These are phyloP conservation scores for Pyrgilauda ruficollis DNA, from an alignment of 2,113 vertebrate genomes.

Conservation along the genomic window DNA sequence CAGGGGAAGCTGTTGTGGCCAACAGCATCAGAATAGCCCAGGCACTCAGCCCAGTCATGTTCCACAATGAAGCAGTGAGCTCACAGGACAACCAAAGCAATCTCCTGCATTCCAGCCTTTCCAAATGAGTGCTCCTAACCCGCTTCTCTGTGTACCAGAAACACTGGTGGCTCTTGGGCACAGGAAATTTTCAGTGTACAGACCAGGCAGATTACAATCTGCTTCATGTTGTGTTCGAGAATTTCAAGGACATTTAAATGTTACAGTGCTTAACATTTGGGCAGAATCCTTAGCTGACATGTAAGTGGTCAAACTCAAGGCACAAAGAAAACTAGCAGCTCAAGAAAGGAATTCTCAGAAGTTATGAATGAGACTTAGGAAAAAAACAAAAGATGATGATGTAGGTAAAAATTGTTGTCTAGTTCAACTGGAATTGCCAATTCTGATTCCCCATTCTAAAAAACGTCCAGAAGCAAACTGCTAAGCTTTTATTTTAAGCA, in stretches of 20 bases:
- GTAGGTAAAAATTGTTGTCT: background rate
- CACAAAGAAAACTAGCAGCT: background rate
- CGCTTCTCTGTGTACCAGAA: background rate
- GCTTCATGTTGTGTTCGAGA: background rate
- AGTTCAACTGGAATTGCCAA: background rate
- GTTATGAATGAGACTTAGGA: background rate
- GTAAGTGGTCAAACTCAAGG: background rate
- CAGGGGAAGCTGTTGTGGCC: conserved; percentile 1
- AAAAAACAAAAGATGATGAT: background rate
- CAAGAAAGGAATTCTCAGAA: background rate
- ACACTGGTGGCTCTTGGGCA: background rate
- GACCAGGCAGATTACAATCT: background rate
- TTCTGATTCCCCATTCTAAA: background rate
- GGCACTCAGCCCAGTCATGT: background rate
- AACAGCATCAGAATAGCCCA: background rate
- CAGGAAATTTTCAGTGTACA: background rate
- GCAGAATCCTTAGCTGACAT: background rate
- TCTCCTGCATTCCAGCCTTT: background rate
- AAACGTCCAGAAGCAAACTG: background rate
- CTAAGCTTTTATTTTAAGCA: background rate
- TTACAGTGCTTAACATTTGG: background rate
- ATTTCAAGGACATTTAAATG: background rate
- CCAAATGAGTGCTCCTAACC: background rate
- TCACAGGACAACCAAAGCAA: background rate
- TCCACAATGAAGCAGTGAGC: background rate